Evolutionary conservation across 2,888 invertebrate species (phyloP).

Genomic region (Drosophila neonasuta): DNA sequence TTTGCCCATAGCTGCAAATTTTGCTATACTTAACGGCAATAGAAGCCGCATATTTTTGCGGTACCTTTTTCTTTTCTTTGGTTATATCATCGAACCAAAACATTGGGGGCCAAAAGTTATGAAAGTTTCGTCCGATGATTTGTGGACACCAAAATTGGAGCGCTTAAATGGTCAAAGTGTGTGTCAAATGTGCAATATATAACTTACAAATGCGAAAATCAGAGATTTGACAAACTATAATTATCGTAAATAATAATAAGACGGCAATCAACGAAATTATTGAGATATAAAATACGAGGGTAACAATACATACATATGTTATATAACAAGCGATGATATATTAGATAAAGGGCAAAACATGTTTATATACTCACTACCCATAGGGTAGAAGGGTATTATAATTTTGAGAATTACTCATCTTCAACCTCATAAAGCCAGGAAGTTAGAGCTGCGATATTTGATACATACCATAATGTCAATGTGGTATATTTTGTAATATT

Average conservation of each 20-base stretch:
- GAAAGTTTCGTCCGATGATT: slow-evolving; percentile 45
- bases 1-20: slow-evolving; percentile 33
- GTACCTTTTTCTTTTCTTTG: slow-evolving; percentile 15
- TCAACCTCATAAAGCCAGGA: no score
- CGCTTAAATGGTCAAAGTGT: slow-evolving; percentile 24
- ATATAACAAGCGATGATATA: neutral
- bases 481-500: no score
- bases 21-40: slow-evolving; percentile 36
- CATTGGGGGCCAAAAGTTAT: slow-evolving; percentile 17
- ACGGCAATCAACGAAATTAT: neutral
- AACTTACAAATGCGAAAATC: slow-evolving; percentile 1
- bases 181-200: slow-evolving; percentile 14
- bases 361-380: no score
- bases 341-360: neutral
- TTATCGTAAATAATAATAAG: neutral
- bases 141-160: slow-evolving; percentile 26
- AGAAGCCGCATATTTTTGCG: slow-evolving; percentile 25
- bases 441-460: no score
- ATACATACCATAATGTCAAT: no score
- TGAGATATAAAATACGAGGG: neutral
- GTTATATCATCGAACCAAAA: slow-evolving; percentile 20
- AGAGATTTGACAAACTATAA: slow-evolving; percentile 10
- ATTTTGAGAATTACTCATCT: no score
- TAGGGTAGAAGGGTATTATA: no score
- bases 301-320: neutral